A percentile compares a stretch with the other conserved stretches of the same genome.
These are phyloP conservation scores for Chlamydotis undulata DNA, from an alignment of 2,113 vertebrate species.

Conservation along the genomic window DNA sequence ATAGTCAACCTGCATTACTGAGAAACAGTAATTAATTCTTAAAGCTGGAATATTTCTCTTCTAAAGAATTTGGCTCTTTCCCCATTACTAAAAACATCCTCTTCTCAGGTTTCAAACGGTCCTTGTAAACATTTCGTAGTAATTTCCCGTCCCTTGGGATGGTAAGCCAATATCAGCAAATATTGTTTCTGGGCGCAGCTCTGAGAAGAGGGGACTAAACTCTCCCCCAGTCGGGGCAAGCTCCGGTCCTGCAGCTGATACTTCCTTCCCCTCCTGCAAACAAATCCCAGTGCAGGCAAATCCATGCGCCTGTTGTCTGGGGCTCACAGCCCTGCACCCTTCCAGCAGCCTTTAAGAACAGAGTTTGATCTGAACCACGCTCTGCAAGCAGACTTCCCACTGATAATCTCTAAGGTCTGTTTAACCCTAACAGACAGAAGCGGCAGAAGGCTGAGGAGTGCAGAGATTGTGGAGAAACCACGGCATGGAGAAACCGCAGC, in stretches of 20 bases:
- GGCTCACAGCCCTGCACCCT: not conserved
- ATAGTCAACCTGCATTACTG: not conserved
- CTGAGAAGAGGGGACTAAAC: not conserved
- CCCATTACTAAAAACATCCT: not conserved
- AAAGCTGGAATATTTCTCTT: not conserved
- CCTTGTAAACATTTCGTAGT: not conserved
- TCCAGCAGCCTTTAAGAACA: not conserved
- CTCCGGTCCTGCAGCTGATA: not conserved
- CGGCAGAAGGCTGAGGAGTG: not conserved
- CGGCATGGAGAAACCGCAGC: not conserved
- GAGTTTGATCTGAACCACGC: fast-evolving
- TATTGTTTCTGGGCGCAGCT: not conserved
- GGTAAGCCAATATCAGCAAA: not conserved
- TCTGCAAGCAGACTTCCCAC: not conserved
- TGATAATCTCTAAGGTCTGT: fast-evolving
- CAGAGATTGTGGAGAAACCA: not conserved
- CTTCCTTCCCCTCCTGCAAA: not conserved
- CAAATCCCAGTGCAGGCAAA: not conserved
- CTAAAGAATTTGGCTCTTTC: constrained; percentile 18
- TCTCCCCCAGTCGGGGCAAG: not conserved
- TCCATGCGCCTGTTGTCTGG: not conserved
- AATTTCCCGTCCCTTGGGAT: not conserved
- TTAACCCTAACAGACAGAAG: not conserved
- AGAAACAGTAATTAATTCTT: constrained; percentile 25
- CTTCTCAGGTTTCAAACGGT: not conserved